phyloP scores from a whole-genome alignment of 1,140 invertebrate species.

The Tetranychus urticae region DNA sequence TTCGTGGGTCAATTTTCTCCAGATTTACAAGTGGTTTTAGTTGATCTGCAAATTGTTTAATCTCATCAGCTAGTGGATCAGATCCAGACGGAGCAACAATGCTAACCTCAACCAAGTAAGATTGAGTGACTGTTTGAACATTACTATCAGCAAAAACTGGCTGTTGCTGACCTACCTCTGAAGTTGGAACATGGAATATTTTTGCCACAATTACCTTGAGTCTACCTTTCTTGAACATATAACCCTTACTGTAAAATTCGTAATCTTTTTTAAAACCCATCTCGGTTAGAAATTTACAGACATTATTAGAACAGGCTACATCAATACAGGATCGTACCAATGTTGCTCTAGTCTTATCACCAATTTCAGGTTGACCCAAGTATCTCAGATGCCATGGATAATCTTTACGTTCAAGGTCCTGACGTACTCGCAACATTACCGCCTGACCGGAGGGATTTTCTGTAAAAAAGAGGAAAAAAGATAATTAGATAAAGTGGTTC shows the following conservation, averaged over 20 bases:
- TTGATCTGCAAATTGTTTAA: conserved; percentile 83
- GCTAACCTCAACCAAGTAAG: conserved; percentile 80
- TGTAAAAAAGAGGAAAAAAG: neutral
- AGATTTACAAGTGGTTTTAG: conserved; percentile 66
- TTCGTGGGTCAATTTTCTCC: conserved; percentile 49
- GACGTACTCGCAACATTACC: conserved; percentile 8
- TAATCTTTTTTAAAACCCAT: conserved; percentile 55
- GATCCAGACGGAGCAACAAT: conserved; percentile 75
- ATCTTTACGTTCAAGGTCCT: conserved; percentile 18
- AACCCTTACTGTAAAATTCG: conserved; percentile 78
- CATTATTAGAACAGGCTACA: conserved; percentile 61
- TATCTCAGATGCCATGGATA: conserved; percentile 28
- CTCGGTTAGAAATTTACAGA: conserved; percentile 75
- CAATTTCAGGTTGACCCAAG: conserved; percentile 62
- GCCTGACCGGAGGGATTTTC: neutral
- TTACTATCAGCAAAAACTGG: conserved; percentile 15
- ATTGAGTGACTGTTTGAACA: conserved; percentile 59
- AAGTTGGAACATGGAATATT: conserved; percentile 40
- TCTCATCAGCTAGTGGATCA: conserved; percentile 82
- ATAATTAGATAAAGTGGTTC: neutral
- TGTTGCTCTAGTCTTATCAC: conserved; percentile 65
- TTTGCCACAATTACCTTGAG: conserved; percentile 93
- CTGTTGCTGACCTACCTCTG: neutral
- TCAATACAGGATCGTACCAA: conserved; percentile 72
- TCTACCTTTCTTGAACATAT: conserved; percentile 75